Evolutionary conservation across 2,888 invertebrate genomes (phyloP), one percentile per base, ranked within the genome.

Genomic region (Pilophorus perplexus): DNA sequence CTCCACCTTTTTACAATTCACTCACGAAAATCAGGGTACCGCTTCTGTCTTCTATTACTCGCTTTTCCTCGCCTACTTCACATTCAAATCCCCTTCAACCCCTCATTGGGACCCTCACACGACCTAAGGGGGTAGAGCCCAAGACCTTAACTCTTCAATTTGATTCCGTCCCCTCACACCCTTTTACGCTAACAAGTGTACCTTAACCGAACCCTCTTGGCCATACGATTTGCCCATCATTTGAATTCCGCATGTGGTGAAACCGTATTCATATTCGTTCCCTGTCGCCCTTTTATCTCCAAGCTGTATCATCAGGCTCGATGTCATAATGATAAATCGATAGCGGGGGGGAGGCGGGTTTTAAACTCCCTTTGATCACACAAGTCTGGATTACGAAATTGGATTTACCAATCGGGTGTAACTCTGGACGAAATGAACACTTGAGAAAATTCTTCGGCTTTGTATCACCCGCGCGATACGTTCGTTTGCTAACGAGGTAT

Each of bases 111-210:
- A 59, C 25, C 10, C 33, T 25, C 62, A 25, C 62, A 28, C 28
- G 33, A 42, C 44, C 33, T 42, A 62, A 44, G 46, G 46, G 33
- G 46, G 16, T 27, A 44, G 23, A 14, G 5, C 38, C 55, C 14
- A 4, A 33, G 62, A 46, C 62, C 62, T 62, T 62, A 62, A 62
- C 62, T 62, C 62, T 62, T 62, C 62, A 62, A 62, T 62, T 62
- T 62, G 62, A 62, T 62, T 62, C 62, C 10, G 16, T 8, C 59
- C 44, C 59, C 27, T 16, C 59, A 40, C 44, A 25, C 59, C 23
- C 44, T 44, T 59, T 44, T 42, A 3, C 55, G 38, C 33, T 59
- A 59, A 59, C 59, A 44, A 40, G 44, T 59, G 27, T 44, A 44
- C 46, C 62, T 62, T 46, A 44, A 23, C 52, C 23, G 44, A 27